phyloP scores from a whole-genome alignment of 92 coral and sea anemone genomes.

The Chrysogorgia sp. region DNA sequence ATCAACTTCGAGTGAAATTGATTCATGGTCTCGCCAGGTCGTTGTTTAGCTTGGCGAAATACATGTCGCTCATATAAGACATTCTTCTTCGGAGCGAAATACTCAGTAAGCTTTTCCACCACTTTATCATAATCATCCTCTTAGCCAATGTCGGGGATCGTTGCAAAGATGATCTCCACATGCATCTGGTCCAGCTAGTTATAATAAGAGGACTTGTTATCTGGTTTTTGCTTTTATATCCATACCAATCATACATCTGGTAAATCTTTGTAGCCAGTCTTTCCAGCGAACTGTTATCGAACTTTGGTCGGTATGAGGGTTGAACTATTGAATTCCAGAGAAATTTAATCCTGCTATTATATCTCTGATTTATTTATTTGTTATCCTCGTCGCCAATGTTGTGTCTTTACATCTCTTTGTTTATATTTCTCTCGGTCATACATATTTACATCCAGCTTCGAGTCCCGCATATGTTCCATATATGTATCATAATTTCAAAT shows the following conservation, averaged over 20 bases:
- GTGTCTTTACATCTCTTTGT: too few relatives aligned
- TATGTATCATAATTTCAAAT: too few relatives aligned
- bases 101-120: too few relatives aligned
- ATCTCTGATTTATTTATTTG: background rate
- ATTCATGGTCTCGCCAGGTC: too few relatives aligned
- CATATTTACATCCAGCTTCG: too few relatives aligned
- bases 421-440: too few relatives aligned
- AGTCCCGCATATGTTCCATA: too few relatives aligned
- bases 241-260: constrained; percentile 37
- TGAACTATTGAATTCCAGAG: constrained; percentile 15
- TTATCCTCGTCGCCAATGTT: too few relatives aligned
- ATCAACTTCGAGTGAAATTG: too few relatives aligned
- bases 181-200: constrained; percentile 46
- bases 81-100: constrained; percentile 42
- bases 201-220: constrained; percentile 29
- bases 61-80: constrained; percentile 48
- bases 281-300: constrained; percentile 47
- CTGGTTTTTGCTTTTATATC: constrained; percentile 47
- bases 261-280: constrained; percentile 47
- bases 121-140: constrained; percentile 49
- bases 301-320: constrained; percentile 29
- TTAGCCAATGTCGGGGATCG: constrained; percentile 43
- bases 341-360: background rate
- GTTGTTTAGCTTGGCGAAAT: too few relatives aligned
- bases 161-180: constrained; percentile 42